These are phyloP conservation scores for Muscina levida DNA, from an alignment of 2,888 invertebrate genomes.

Conservation along the genomic window DNA sequence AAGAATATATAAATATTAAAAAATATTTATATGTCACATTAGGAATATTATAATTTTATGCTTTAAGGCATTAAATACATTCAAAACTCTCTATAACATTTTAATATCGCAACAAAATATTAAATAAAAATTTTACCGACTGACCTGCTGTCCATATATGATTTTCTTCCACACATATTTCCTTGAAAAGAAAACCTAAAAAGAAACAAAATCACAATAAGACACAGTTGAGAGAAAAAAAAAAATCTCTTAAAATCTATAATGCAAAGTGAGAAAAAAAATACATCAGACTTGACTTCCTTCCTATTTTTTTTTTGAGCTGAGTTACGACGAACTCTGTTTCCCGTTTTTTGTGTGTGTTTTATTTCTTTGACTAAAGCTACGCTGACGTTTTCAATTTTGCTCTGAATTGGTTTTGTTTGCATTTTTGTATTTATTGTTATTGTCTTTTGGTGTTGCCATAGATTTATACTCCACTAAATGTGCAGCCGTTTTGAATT, in stretches of 20 bases:
- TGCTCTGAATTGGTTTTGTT: constrained; percentile 24
- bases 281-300: constrained; percentile 20
- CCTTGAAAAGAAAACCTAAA: background rate
- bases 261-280: too few species aligned
- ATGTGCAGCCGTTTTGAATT: background rate
- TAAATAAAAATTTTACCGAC: background rate
- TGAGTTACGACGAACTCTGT: background rate
- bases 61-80: too few species aligned
- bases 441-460: background rate
- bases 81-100: too few species aligned
- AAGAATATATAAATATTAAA: too few species aligned
- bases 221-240: too few species aligned
- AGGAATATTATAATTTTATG: too few species aligned
- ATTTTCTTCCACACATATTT: background rate
- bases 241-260: too few species aligned
- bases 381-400: background rate
- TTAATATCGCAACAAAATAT: background rate
- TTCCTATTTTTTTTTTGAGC: constrained; percentile 19
- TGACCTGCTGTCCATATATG: constrained; percentile 13
- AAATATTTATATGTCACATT: too few species aligned
- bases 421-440: background rate
- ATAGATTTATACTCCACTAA: background rate
- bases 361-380: background rate
- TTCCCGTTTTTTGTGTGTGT: background rate
- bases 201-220: background rate